Evolutionary conservation across 2,888 invertebrate species (phyloP), one percentile per base, ranked within the genome.

Genomic region (Drosophila melanosoma): DNA sequence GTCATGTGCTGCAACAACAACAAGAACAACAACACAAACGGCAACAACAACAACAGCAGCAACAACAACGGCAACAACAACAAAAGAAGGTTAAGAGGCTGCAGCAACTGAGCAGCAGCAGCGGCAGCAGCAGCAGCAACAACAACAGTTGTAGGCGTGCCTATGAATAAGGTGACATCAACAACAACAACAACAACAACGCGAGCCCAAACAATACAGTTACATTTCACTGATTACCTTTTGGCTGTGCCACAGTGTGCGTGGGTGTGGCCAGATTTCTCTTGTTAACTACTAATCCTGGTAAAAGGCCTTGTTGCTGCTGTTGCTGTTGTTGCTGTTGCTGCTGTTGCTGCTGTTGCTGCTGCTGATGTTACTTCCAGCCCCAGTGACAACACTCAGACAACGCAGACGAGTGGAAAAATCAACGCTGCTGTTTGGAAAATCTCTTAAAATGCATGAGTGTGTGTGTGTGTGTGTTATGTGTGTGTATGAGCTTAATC

Each of bases 191-290:
- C 33, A 72, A 45, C 59, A 62, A 58, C 64, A 69, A 74, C 69
- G 67, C 59, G 67, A 69, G 70, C 40, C 80, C 83, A 86, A 81
- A 87, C 90, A 86, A 90, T 88, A 87, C 81, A 81, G 90, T 88
- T 90, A 90, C 90, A 89, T 91, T 87, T 87, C 80, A 79, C 81
- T 89, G 89, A 89, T 89, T 89, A 90, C 90, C 87, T 88, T 90
- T 88, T 80, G 90, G 87, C 74, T 89, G 77, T 78, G 76, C 45
- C 45, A 48, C 40, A 48, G 42, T 40, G 35, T 71, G 68, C 63
- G 73, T 76, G 75, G 81, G 83, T 71, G 73, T 83, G 86, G 86
- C 80, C 83, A 87, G 85, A 89, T 87, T 85, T 79, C 90, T 87
- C 80, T 89, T 87, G 83, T 87, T 88, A 90, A 83, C 88, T 89